Evolutionary conservation across 2,888 invertebrate genomes (phyloP).

Genomic region (Carcina quercana): DNA sequence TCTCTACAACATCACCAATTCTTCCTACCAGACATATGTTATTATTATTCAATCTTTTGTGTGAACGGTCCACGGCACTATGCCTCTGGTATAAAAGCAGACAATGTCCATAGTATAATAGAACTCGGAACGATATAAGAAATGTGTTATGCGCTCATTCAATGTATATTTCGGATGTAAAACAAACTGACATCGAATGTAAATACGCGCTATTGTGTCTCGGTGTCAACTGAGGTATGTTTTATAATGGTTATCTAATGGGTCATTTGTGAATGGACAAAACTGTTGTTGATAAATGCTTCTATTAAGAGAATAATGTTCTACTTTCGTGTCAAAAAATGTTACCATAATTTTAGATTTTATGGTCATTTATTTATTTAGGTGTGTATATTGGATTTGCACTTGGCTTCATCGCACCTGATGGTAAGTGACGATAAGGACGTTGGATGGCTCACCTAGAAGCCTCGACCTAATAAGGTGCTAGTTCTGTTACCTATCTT

Average conservation of each 20-base stretch:
- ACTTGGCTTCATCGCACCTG: no score
- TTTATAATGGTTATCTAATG: constrained; percentile 65
- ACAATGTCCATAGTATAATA: constrained; percentile 59
- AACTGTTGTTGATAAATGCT: no score
- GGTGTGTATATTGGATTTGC: no score
- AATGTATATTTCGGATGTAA: constrained; percentile 68
- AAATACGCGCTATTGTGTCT: constrained; percentile 70
- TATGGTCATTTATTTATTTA: no score
- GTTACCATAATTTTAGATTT: background rate
- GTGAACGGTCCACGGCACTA: constrained; percentile 52
- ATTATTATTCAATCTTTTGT: constrained; percentile 68
- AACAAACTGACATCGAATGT: constrained; percentile 73
- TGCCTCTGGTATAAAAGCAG: constrained; percentile 53
- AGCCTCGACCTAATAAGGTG: no score
- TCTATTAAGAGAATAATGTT: no score
- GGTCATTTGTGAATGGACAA: constrained; percentile 49
- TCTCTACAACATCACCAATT: constrained; percentile 45
- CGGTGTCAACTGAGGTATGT: constrained; percentile 62
- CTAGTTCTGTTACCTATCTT: no score
- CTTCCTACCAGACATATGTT: constrained; percentile 53
- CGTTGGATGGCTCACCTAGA: no score
- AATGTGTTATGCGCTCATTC: constrained; percentile 65
- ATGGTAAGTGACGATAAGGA: no score
- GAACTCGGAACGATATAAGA: constrained; percentile 56
- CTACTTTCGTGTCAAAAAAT: constrained; percentile 19